Evolutionary conservation across 2,797 vertebrate species (phyloP).

Genomic region (Petrocephalus sullivani): DNA sequence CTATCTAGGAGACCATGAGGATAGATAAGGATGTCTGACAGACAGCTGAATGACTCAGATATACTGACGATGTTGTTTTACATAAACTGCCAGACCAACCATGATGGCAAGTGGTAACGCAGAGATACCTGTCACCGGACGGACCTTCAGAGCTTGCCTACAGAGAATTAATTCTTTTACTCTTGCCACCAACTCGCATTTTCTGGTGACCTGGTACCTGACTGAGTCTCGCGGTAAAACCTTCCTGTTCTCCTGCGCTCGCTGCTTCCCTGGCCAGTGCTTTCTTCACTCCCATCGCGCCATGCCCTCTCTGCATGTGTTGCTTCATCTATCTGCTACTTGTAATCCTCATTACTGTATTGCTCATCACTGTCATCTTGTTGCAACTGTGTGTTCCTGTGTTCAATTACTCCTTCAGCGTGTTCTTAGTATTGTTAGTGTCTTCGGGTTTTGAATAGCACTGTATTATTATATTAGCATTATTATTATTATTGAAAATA

Average conservation of each 20-base stretch:
- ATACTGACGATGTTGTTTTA: too few species aligned
- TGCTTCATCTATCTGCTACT: not conserved
- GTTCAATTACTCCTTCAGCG: not conserved
- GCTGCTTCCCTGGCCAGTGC: not conserved
- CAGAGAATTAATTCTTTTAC: not conserved
- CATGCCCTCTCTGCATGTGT: not conserved
- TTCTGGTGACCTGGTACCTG: not conserved
- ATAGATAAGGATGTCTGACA: not conserved
- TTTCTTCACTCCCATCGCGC: not conserved
- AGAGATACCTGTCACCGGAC: not conserved
- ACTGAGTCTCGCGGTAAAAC: not conserved
- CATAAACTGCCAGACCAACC: not conserved
- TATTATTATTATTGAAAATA: too few species aligned
- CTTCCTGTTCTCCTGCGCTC: not conserved
- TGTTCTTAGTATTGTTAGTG: not conserved
- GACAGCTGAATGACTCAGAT: constrained; percentile 1
- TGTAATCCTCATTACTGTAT: not conserved
- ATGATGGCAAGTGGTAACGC: not conserved
- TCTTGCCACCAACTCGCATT: not conserved
- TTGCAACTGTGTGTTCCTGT: not conserved
- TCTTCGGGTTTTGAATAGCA: not conserved
- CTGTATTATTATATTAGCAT: not conserved
- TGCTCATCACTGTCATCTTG: not conserved
- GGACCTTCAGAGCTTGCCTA: not conserved
- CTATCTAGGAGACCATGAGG: not conserved